Conservation (phyloP, 2,113 vertebrate species). For the Dinomys branickii region DNA sequence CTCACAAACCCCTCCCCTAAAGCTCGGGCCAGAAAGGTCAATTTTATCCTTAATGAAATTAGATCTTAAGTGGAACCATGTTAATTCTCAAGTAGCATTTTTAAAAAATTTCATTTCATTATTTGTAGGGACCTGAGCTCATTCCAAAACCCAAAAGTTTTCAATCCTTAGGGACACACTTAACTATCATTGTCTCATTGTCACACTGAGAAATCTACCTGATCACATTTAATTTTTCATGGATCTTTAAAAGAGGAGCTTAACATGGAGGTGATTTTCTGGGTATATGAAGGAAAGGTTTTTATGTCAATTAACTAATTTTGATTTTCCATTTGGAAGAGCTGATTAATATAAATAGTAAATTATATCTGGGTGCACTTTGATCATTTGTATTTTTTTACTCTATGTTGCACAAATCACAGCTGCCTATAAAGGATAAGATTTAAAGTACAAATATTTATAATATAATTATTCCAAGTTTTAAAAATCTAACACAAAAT, state of each 20-base stretch:
- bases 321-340: conserved; percentile 45
- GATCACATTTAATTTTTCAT: conserved; percentile 36
- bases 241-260: neutral
- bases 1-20: neutral
- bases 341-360: neutral
- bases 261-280: conserved; percentile 44
- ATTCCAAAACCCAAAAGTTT: conserved; percentile 27
- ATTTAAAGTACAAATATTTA: conserved; percentile 47
- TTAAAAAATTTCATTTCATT: conserved; percentile 12
- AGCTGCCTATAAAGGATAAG: neutral
- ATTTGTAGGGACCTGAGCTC: neutral
- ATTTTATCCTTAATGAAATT: neutral
- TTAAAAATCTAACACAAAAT: neutral
- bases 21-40: neutral
- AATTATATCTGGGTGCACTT: conserved; percentile 17
- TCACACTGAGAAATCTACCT: neutral
- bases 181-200: neutral
- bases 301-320: conserved; percentile 39
- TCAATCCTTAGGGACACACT: neutral
- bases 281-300: neutral
- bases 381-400: conserved; percentile 24
- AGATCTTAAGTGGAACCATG: neutral
- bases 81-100: conserved; percentile 7
- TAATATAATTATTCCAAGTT: neutral
- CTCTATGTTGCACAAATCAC: neutral